Evolutionary conservation across 2,113 vertebrate genomes (phyloP), one percentile per base, ranked within the genome.

Genomic region (Cisticola juncidis): DNA sequence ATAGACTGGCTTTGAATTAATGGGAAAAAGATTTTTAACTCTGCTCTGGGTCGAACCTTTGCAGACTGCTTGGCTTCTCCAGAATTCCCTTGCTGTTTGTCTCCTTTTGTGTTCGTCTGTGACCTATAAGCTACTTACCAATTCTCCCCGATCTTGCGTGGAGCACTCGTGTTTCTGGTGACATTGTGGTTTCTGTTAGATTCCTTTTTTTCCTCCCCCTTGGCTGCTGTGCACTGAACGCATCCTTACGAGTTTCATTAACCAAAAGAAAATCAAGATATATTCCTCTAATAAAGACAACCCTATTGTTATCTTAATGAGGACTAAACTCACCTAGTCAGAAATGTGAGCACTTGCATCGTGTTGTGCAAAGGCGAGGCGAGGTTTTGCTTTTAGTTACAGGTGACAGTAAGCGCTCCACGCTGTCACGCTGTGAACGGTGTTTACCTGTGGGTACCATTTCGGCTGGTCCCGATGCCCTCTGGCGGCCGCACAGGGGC

Each of bases 401-500:
- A 88, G 54, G 35, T 15, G 64, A 26, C 40, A 31, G 22, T 11
- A 66, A 88, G 74, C 1, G 6, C 57, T 64, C 47, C 23, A 2
- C 14, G 53, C 50, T 28, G 28, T 14, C 36, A 38, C 0, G 12
- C 33, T 36, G 2, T 1, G 31, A 40, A 24, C 8, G 5, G 35
- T 22, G 33, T 21, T 25, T 9, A 54, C 44, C 57, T 82, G 51
- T 24, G 8, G 19, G 16, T 51, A 45, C 29, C 18, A 51, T 61
- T 70, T 25, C 77, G 4, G 44, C 0, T 81, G 36, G 62, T 72
- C 92, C 90, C 9, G 35, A 35, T 94, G 97, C 97, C 98, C 97
- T 96, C 98, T 98, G 97, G 86, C 47, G 97, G 98, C 89, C 79
- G 66, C 87, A 60, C 69, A 12, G 64, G 89, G 69, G 54, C 35